These are phyloP conservation scores for Tiliqua scincoides DNA, from an alignment of 2,113 vertebrate genomes.

Conservation along the genomic window DNA sequence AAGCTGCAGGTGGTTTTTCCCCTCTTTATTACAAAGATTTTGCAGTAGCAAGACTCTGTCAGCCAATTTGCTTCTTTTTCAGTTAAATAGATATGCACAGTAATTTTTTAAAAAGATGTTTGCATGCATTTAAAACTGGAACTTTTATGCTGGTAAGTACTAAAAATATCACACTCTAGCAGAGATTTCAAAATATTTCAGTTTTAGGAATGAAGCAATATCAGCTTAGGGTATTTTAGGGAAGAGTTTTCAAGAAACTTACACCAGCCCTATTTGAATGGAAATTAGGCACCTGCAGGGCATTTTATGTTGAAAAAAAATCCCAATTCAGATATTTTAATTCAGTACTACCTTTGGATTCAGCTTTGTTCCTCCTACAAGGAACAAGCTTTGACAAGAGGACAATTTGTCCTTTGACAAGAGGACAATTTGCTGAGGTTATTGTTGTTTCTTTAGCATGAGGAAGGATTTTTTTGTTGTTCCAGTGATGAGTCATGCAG, in stretches of 20 bases:
- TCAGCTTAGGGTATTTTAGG: neutral
- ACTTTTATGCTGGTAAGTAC: neutral
- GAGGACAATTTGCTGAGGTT: neutral
- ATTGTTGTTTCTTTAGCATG: neutral
- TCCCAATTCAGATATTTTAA: neutral
- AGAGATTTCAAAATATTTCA: conserved; percentile 2
- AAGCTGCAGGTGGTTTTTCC: neutral
- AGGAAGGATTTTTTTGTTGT: conserved; percentile 38
- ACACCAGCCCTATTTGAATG: neutral
- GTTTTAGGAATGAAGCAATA: neutral
- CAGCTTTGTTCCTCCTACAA: neutral
- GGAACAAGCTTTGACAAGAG: conserved; percentile 27
- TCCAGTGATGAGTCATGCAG: conserved; percentile 30
- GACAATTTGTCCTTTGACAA: neutral
- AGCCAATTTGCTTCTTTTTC: neutral
- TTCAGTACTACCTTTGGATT: neutral
- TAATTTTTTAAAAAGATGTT: neutral
- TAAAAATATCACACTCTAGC: neutral
- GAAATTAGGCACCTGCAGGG: neutral
- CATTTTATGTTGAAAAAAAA: neutral
- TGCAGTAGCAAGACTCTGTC: neutral
- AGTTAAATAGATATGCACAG: neutral
- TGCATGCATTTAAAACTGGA: neutral
- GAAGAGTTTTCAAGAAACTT: neutral
- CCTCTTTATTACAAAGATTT: neutral